Base-by-base conservation (phyloP, 1,140 invertebrate genomes). In the Diachasma alloeum region DNA sequence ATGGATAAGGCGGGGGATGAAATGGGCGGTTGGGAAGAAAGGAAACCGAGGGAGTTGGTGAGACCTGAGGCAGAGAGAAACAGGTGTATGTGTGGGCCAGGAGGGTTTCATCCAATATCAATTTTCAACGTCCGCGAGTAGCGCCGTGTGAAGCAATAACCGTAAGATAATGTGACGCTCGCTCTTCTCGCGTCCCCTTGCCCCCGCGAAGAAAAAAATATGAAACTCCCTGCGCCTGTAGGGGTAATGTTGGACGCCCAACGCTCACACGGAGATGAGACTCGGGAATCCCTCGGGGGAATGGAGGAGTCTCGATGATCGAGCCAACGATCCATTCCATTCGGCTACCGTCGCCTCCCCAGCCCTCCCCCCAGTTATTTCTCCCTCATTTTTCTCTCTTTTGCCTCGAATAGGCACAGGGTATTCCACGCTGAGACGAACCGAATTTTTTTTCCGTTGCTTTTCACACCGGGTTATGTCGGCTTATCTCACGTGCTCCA, bases 61-160 rank as follows among this genome's bases (percentile, higher is more conserved):
- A 63, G 24, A 24, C 19, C 5, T 19, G 59, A 31, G 19, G 59
- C 6, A 31, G 6, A 31, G 24, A 31, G 24, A 31, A 63, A 19
- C 22, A 63, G 59, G 59, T 63, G 48, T 63, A 31, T 24, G 59
- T 63, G 59, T 68, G 36, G n/a, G 36, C 26, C 36, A 36, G 36
- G 66, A 19, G n/a, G 26, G 39, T 68, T n/a, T 68, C 36, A 68
- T 68, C 66, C 66, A 17, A 68, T 68, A 68, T 68, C 66, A 68
- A 68, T 68, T 68, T 68, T 68, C 31, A 68, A 68, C 66, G 66
- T 68, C 66, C 59, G 59, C 59, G 59, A 63, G 59, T 63, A 63
- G 59, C 59, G 59, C 59, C 59, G 19, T 26, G 59, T 63, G 59
- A 39, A 68, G 66, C 66, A 68, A 68, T 68, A 68, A 68, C 66